These are phyloP conservation scores for Matsumyia berberina DNA, from an alignment of 2,888 invertebrate genomes.

Conservation along the genomic window DNA sequence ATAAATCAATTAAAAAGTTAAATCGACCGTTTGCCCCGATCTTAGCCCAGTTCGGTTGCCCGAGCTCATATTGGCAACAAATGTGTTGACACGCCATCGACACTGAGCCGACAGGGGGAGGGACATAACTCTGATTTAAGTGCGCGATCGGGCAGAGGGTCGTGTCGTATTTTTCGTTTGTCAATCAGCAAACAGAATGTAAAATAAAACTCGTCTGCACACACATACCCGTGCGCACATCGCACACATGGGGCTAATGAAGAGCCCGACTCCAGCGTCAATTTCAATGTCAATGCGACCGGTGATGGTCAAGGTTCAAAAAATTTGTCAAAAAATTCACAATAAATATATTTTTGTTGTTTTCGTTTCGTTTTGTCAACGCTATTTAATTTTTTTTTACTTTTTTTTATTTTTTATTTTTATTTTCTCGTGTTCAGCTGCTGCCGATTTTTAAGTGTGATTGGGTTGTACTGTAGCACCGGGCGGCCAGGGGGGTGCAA, in stretches of 20 bases:
- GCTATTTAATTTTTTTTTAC: conserved; percentile 29
- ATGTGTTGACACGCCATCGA: conserved; percentile 43
- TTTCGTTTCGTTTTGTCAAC: conserved; percentile 57
- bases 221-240: not conserved
- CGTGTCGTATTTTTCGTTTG: not conserved
- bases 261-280: conserved; percentile 42
- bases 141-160: conserved; percentile 2
- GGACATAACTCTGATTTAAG: conserved; percentile 33
- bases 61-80: conserved; percentile 26
- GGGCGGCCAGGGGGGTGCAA: conserved; percentile 10
- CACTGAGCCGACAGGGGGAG: conserved; percentile 21
- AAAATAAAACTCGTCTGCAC: not conserved
- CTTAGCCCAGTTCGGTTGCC: not conserved
- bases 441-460: conserved; percentile 39
- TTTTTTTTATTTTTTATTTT: conserved; percentile 7
- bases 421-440: conserved; percentile 25
- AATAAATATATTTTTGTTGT: conserved; percentile 36
- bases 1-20: conserved; percentile 59
- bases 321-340: conserved; percentile 55
- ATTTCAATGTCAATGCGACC: conserved; percentile 72
- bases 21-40: conserved; percentile 29
- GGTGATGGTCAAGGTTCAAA: conserved; percentile 74
- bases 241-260: not conserved
- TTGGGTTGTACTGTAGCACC: not conserved
- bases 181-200: conserved; percentile 26